phyloP scores from a whole-genome alignment of 2,888 invertebrate species.

The Cistogaster globosa region DNA sequence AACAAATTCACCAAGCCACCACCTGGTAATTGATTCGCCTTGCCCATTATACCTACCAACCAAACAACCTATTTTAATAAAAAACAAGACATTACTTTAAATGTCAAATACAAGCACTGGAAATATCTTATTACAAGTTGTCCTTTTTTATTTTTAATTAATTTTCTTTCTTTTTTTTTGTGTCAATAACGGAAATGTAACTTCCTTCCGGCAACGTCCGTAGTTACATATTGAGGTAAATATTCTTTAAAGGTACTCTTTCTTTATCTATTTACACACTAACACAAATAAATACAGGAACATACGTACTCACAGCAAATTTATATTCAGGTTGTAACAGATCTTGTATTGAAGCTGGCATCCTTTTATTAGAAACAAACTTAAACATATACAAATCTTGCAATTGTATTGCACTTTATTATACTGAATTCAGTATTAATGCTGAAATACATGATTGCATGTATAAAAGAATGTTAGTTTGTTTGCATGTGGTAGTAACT shows the following conservation, averaged over 20 bases:
- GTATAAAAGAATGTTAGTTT: neutral
- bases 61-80: too few relatives aligned
- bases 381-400: too few relatives aligned
- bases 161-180: neutral
- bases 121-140: too few relatives aligned
- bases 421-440: too few relatives aligned
- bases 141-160: neutral
- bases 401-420: too few relatives aligned
- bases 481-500: neutral
- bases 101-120: too few relatives aligned
- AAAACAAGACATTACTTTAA: neutral
- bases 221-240: too few relatives aligned
- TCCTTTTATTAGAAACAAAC: neutral
- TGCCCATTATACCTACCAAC: too few relatives aligned
- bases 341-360: neutral
- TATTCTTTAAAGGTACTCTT: conserved; percentile 1
- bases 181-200: conserved; percentile 27
- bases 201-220: conserved; percentile 35
- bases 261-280: neutral
- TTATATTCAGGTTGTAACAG: too few relatives aligned
- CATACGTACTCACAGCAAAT: neutral
- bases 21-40: too few relatives aligned
- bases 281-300: neutral
- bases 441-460: too few relatives aligned
- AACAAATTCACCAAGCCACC: too few relatives aligned